These are phyloP conservation scores for Malacosoma neustria DNA, from an alignment of 2,888 invertebrate genomes.

Conservation along the genomic window DNA sequence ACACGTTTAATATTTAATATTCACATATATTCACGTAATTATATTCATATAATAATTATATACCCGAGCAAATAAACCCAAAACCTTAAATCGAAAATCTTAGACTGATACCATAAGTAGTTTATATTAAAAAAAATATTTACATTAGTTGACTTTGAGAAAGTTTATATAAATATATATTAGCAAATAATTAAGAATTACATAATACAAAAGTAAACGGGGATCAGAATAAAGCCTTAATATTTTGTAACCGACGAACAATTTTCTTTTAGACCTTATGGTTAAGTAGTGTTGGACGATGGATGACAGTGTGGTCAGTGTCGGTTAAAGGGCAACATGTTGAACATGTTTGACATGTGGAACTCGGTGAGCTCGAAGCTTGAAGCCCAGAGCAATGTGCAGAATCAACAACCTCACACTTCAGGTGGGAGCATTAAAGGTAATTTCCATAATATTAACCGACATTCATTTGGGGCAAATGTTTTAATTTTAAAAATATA, in stretches of 20 bases:
- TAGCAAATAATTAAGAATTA: conserved; percentile 33
- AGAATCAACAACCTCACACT: conserved; percentile 83
- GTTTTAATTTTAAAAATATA: too few species aligned
- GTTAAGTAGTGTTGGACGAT: conserved; percentile 25
- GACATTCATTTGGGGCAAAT: conserved; percentile 17
- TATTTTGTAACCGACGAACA: conserved; percentile 62
- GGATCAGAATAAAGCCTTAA: conserved; percentile 69
- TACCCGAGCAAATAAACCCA: conserved; percentile 62
- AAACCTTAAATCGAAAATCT: conserved; percentile 66
- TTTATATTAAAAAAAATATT: conserved; percentile 42
- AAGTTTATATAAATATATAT: conserved; percentile 58
- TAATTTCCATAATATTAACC: conserved; percentile 65
- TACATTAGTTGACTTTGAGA: conserved; percentile 75
- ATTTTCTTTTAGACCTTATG: conserved; percentile 21
- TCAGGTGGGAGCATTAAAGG: conserved; percentile 90
- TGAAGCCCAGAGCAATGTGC: conserved; percentile 79
- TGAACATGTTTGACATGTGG: conserved; percentile 89
- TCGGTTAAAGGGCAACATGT: conserved; percentile 31
- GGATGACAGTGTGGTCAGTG: conserved; percentile 14
- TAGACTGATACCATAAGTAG: conserved; percentile 67
- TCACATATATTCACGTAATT: conserved; percentile 41
- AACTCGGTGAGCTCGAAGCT: conserved; percentile 84
- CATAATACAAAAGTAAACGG: conserved; percentile 48
- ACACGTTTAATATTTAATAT: conserved; percentile 19
- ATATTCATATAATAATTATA: conserved; percentile 38